Evolutionary conservation across 2,113 vertebrate genomes (phyloP).

Genomic region (Toxotes jaculatrix): DNA sequence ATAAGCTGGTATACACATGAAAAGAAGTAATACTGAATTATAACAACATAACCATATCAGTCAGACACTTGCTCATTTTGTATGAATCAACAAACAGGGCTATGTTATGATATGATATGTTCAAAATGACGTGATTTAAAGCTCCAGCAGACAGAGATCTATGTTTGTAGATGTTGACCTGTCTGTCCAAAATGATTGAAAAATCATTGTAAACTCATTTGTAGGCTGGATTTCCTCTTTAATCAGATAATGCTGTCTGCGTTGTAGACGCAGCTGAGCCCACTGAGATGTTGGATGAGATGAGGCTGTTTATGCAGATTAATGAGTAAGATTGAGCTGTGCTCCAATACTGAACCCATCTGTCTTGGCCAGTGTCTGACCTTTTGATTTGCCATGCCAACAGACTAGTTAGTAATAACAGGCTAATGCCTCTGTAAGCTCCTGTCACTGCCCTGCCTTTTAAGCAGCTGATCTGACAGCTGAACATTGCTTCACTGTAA

Average conservation of each 20-base stretch:
- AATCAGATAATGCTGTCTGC: slow-evolving; percentile 29
- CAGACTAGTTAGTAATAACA: slow-evolving; percentile 50
- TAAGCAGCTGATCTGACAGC: slow-evolving; percentile 46
- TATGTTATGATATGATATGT: not conserved
- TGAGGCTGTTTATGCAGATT: slow-evolving; percentile 55
- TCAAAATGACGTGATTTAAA: not conserved
- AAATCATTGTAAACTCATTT: slow-evolving; percentile 12
- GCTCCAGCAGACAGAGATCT: not conserved
- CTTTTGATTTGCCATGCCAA: slow-evolving; percentile 27
- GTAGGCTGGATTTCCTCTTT: slow-evolving; percentile 26
- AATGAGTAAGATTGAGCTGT: slow-evolving; percentile 25
- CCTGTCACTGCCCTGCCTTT: slow-evolving; percentile 45
- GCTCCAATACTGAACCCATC: slow-evolving; percentile 13
- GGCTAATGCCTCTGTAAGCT: slow-evolving; percentile 54
- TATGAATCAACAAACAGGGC: not conserved
- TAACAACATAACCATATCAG: not conserved
- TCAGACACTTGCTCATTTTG: not conserved
- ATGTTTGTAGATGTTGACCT: not conserved
- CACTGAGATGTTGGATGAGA: slow-evolving; percentile 31
- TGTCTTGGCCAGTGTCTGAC: slow-evolving; percentile 28
- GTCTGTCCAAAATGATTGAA: not conserved
- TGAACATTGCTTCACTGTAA: slow-evolving; percentile 40
- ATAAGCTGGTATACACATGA: not conserved
- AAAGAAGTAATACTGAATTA: not conserved
- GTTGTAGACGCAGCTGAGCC: slow-evolving; percentile 20